Base-by-base conservation (phyloP, 2,797 vertebrate species). In the Neosalanx taihuensis region DNA sequence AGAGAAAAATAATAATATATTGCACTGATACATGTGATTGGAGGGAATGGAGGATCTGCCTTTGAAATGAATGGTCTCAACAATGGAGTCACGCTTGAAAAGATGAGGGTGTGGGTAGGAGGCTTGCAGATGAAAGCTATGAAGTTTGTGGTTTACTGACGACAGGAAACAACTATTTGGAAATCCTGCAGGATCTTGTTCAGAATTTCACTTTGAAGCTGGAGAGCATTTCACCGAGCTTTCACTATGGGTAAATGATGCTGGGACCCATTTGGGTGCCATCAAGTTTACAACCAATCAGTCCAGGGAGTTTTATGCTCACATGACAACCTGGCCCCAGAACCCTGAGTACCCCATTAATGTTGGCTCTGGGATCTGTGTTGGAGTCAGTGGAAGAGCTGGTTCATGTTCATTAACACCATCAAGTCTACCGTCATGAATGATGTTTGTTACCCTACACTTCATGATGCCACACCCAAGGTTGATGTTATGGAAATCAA, bases 191-290 rank as follows among this genome's bases (percentile, higher is more conserved):
- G 35, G 35, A 37, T 6, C 6, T 5, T 37, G 6, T 37, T 37
- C 35, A 3, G 35, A 37, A 37, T 37, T 37, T 37, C 6, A 1
- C 6, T 37, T 37, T 37, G 9, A 37, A 1, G 35, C 6, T 37
- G 35, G 35, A 37, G 35, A 37, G 35, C 35, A 37, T 37, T 72
- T 82, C 15, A 75, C 72, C 15, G 71, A 72, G 4, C 75, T 82
- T 15, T 77, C 80, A 20, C 76, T 78, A n/a, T 82, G 81, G 78
- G 46, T 20, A 26, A 83, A 78, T 18, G 73, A 69, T 41, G 72
- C 13, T 49, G 69, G 75, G 53, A 79, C 72, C 12, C 73, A 66
- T 31, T 69, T 78, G 3, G 81, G 78, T 73, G 76, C 30, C 66
- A 82, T 82, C 63, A 78, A 74, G 61, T 80, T 82, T 35, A 74